Evolutionary conservation across 2,888 invertebrate species (phyloP).

Genomic region (Dimorphilus gyrociliatus): DNA sequence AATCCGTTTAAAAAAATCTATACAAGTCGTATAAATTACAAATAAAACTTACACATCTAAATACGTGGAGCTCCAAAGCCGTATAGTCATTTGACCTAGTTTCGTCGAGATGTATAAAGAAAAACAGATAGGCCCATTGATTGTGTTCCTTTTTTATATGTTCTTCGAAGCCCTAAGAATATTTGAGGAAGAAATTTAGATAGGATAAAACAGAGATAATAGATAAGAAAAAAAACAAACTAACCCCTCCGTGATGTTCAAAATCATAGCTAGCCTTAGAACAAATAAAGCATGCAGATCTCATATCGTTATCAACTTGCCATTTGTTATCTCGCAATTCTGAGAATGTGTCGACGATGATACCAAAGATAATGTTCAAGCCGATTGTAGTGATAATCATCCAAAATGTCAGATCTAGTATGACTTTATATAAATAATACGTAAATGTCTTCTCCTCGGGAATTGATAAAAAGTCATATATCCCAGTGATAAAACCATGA

Average conservation of each 20-base stretch:
- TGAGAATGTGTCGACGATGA: slow-evolving; percentile 37
- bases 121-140: slow-evolving; percentile 36
- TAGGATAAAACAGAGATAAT: background rate
- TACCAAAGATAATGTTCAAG: slow-evolving; percentile 36
- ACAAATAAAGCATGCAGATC: slow-evolving; percentile 32
- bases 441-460: slow-evolving; percentile 12
- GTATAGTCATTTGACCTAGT: slow-evolving; percentile 33
- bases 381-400: slow-evolving; percentile 34
- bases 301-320: slow-evolving; percentile 36
- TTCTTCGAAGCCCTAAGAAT: slow-evolving; percentile 26
- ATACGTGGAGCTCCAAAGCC: slow-evolving; percentile 29
- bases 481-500: slow-evolving; percentile 23
- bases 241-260: slow-evolving; percentile 32
- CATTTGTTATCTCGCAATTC: slow-evolving; percentile 35
- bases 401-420: slow-evolving; percentile 32
- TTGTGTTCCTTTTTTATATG: slow-evolving; percentile 34
- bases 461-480: slow-evolving; percentile 16
- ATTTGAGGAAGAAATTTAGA: background rate
- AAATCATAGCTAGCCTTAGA: slow-evolving; percentile 34
- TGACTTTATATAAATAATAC: slow-evolving; percentile 16
- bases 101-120: slow-evolving; percentile 36
- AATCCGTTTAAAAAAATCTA: background rate
- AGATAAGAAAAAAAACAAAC: too few species aligned
- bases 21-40: background rate
- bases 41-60: slow-evolving; percentile 19